phyloP scores from a whole-genome alignment of 2,797 vertebrate genomes.

The Vipera latastei region DNA sequence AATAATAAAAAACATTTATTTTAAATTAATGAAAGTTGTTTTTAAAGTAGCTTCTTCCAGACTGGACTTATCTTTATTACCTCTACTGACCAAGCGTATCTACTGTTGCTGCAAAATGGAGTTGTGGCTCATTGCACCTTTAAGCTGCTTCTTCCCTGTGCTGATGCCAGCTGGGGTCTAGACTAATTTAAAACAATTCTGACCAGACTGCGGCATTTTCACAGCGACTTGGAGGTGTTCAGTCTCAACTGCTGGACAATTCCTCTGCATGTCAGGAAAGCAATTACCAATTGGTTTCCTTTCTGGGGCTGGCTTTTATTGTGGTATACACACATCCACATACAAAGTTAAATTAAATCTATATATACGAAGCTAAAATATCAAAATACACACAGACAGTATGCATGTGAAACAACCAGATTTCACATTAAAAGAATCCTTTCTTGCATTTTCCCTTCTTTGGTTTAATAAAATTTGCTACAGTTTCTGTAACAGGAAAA shows the following conservation, averaged over 20 bases:
- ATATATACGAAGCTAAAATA: not conserved
- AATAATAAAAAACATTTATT: conserved; percentile 8
- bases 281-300: not conserved
- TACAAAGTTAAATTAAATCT: not conserved
- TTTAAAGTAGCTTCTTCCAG: not conserved
- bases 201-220: not conserved
- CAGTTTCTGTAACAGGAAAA: not conserved
- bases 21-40: not conserved
- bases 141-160: not conserved
- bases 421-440: not conserved
- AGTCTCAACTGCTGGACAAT: not conserved
- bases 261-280: not conserved
- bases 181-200: not conserved
- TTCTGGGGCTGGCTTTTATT: not conserved
- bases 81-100: conserved; percentile 12
- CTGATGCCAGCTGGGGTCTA: not conserved
- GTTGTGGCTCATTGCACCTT: not conserved
- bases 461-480: not conserved
- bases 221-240: not conserved
- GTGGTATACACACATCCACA: not conserved
- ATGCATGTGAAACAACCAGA: not conserved
- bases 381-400: not conserved
- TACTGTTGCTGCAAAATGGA: not conserved
- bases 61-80: conserved; percentile 32
- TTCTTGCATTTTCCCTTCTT: not conserved